phyloP scores from a whole-genome alignment of 2,888 invertebrate species.

The Heteromyza rotundicornis region DNA sequence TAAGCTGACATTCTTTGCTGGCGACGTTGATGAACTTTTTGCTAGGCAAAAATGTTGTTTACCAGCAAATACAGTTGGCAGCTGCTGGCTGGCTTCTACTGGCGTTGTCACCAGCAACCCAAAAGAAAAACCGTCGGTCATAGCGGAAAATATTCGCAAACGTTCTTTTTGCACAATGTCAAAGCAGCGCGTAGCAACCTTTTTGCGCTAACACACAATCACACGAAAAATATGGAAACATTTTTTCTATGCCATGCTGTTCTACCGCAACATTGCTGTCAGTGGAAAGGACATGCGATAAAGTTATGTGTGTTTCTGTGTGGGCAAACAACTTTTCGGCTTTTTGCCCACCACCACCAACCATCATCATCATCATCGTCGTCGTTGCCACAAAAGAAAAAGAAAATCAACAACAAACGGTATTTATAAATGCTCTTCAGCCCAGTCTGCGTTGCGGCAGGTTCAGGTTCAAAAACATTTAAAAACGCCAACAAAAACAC shows the following conservation, averaged over 20 bases:
- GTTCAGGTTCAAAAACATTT: slow-evolving; percentile 4
- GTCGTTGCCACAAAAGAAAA: no score
- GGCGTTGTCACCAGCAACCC: no score
- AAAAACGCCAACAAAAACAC: slow-evolving; percentile 4
- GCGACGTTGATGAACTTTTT: slow-evolving; percentile 35
- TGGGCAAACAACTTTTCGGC: slow-evolving; percentile 3
- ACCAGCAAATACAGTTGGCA: slow-evolving; percentile 6
- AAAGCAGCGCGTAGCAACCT: neutral
- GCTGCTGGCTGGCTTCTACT: neutral
- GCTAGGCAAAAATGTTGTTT: slow-evolving; percentile 15
- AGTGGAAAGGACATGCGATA: slow-evolving; percentile 15
- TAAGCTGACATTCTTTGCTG: slow-evolving; percentile 34
- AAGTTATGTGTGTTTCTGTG: neutral
- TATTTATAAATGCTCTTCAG: slow-evolving; percentile 7
- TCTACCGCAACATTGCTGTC: slow-evolving; percentile 4
- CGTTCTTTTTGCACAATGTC: neutral
- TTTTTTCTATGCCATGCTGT: neutral
- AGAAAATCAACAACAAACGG: neutral
- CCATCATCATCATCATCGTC: no score
- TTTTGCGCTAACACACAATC: neutral
- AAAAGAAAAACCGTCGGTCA: neutral
- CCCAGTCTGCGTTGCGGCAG: slow-evolving; percentile 5
- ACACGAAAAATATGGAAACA: no score
- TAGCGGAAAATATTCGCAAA: neutral
- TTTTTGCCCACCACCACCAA: slow-evolving; percentile 1